Evolutionary conservation across 2,888 invertebrate species (phyloP).

Genomic region (Mythimna loreyi): DNA sequence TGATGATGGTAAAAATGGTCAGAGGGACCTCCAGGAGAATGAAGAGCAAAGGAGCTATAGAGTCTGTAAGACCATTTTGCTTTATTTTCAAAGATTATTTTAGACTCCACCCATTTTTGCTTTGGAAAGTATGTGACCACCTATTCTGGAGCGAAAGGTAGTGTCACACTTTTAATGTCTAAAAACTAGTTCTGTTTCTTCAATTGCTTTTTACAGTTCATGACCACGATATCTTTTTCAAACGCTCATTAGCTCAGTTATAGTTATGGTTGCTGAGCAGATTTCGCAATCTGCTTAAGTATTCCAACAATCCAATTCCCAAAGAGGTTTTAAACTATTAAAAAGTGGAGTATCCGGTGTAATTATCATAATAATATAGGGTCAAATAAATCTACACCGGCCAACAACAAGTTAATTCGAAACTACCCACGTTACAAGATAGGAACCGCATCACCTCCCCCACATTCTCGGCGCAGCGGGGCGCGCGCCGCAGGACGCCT

Average conservation of each 20-base stretch:
- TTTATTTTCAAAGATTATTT: no score
- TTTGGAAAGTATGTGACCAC: no score
- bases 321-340: background rate
- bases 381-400: background rate
- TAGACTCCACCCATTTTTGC: no score
- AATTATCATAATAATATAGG: conserved; percentile 10
- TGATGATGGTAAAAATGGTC: background rate
- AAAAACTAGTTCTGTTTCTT: no score
- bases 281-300: background rate
- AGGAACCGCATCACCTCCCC: conserved; percentile 48
- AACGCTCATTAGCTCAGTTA: no score
- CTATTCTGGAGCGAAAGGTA: no score
- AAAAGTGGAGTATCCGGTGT: background rate
- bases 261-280: background rate
- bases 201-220: no score
- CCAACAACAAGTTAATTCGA: conserved; percentile 38
- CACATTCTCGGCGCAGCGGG: conserved; percentile 84
- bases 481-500: conserved; percentile 85
- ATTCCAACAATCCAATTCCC: background rate
- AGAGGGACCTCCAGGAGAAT: background rate
- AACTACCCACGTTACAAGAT: conserved; percentile 44
- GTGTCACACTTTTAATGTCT: no score
- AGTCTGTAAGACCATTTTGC: background rate
- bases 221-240: no score
- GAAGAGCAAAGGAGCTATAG: background rate